A percentile compares a stretch with the other conserved stretches of the same genome.
Evolutionary conservation across 2,113 vertebrate genomes (phyloP).

Genomic region (Charina bottae): DNA sequence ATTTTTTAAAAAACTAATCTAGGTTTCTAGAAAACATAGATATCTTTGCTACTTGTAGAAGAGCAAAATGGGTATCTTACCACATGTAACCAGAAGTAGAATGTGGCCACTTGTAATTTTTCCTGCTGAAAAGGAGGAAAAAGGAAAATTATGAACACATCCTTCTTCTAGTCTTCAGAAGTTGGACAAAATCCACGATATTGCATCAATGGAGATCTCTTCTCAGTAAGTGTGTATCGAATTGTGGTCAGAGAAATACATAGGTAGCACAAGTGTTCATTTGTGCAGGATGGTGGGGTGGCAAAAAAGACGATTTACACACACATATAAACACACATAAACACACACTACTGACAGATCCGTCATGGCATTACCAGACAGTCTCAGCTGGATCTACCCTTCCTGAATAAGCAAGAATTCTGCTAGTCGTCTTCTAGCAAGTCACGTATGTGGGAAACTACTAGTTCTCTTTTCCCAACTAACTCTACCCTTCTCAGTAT

Average conservation of each 20-base stretch:
- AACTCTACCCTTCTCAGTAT: neutral
- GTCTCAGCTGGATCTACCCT: neutral
- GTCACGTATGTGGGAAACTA: neutral
- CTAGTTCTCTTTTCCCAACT: no score
- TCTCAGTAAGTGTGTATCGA: neutral
- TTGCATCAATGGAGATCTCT: neutral
- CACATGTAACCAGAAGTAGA: slow-evolving; percentile 41
- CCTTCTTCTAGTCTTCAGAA: neutral
- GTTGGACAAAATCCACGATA: neutral
- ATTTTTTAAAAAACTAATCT: neutral
- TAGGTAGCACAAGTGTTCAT: neutral
- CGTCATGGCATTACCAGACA: neutral
- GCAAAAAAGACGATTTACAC: neutral
- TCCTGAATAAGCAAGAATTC: neutral
- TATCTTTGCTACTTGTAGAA: neutral
- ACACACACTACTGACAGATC: neutral
- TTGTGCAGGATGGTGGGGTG: neutral
- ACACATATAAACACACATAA: neutral
- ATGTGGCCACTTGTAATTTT: slow-evolving; percentile 41
- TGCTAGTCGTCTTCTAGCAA: neutral
- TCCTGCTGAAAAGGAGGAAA: slow-evolving; percentile 34
- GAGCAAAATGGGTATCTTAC: slow-evolving; percentile 31
- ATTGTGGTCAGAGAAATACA: neutral
- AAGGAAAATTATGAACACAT: neutral
- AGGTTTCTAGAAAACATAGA: neutral